Evolutionary conservation across 2,113 vertebrate genomes (phyloP).

Genomic region (Corythaixoides concolor): DNA sequence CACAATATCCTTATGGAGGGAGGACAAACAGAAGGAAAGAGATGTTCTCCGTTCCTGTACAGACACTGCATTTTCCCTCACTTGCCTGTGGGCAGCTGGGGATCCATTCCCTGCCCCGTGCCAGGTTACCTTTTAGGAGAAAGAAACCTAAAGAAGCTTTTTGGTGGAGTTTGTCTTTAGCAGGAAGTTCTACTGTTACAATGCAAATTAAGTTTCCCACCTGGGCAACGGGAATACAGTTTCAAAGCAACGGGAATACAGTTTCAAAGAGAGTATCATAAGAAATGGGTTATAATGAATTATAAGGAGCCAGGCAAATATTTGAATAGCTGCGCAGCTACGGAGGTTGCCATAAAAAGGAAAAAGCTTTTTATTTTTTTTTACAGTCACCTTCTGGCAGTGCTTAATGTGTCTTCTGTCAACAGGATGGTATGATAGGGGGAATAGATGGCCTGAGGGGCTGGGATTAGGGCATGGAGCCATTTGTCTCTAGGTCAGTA

Average conservation of each 20-base stretch:
- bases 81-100: not conserved
- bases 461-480: not conserved
- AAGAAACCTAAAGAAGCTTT: not conserved
- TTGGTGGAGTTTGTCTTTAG: not conserved
- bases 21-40: not conserved
- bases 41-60: not conserved
- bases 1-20: not conserved
- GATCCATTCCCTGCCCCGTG: not conserved
- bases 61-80: not conserved
- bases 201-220: not conserved
- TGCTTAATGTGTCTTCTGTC: conserved; percentile 17
- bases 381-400: conserved; percentile 35
- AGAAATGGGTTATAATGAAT: conserved; percentile 55
- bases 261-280: conserved; percentile 8
- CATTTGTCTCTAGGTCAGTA: not conserved
- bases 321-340: conserved; percentile 57
- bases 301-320: conserved; percentile 69
- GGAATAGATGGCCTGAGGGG: not conserved
- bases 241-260: conserved; percentile 7
- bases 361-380: not conserved
- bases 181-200: not conserved
- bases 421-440: not conserved
- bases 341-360: not conserved
- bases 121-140: not conserved
- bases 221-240: not conserved